Evolutionary conservation across 2,797 vertebrate species (phyloP).

Genomic region (Chromis chromis): DNA sequence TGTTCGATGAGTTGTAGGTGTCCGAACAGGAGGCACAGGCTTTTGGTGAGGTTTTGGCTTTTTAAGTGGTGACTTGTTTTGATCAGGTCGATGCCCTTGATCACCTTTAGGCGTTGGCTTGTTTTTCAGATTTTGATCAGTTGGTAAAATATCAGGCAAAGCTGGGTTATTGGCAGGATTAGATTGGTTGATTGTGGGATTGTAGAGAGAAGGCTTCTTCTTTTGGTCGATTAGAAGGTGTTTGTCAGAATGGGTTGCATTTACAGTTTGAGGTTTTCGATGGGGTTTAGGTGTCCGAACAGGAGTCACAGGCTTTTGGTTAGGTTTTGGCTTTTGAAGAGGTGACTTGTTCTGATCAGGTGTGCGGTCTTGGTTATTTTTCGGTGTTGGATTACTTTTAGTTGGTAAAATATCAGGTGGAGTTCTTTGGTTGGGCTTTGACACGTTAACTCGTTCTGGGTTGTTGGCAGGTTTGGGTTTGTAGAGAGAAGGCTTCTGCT

Average conservation of each 20-base stretch:
- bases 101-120: slow-evolving; percentile 10
- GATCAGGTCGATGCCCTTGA: slow-evolving; percentile 9
- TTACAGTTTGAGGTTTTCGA: too few species aligned
- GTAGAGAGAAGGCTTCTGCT: slow-evolving; percentile 28
- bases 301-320: too few species aligned
- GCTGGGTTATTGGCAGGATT: background rate
- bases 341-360: slow-evolving; percentile 10
- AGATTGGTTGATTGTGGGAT: slow-evolving; percentile 21
- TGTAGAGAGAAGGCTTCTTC: slow-evolving; percentile 34
- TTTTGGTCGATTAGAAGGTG: too few species aligned
- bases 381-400: slow-evolving; percentile 1
- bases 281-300: too few species aligned
- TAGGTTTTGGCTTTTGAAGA: slow-evolving; percentile 1
- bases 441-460: slow-evolving; percentile 15
- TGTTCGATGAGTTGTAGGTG: slow-evolving; percentile 24
- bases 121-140: slow-evolving; percentile 41
- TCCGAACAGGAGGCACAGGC: slow-evolving; percentile 30
- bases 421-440: slow-evolving; percentile 42
- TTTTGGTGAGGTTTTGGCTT: slow-evolving; percentile 36
- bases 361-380: too few species aligned
- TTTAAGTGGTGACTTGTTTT: slow-evolving; percentile 16
- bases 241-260: too few species aligned
- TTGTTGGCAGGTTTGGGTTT: slow-evolving; percentile 54
- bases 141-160: too few species aligned
- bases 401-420: slow-evolving; percentile 31